Base-by-base conservation (phyloP, 2,888 invertebrate species). In the Chirona hameri region DNA sequence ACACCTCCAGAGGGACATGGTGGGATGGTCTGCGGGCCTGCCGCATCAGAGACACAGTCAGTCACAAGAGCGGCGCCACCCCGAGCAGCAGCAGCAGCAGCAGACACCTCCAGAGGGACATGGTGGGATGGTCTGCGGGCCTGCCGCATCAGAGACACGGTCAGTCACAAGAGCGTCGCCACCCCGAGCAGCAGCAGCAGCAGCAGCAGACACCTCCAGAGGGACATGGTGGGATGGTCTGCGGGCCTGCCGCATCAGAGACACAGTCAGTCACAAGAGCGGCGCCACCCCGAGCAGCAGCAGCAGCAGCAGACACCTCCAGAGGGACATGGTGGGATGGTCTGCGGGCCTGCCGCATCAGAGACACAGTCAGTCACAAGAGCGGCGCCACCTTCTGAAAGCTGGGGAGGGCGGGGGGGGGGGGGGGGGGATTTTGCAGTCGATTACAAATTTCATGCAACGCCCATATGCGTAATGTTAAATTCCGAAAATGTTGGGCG, bases 21-120 rank as follows among this genome's bases (percentile, higher is more conserved):
- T 65, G 69, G 31, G 82, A 14, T 81, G n/a, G 65, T 31, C 65
- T 82, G 55, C 83, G 83, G 27, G 31, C 83, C 21, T 83, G 83
- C 18, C 81, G 82, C 24, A 82, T 5, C 39, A 39, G 39, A 39
- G 39, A 39, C 39, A 39, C 39, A 39, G 39, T 39, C 39, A 39
- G 39, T 39, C 39, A 39, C 39, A 39, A 65, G 69, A 9, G 69
- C 57, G 27, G 69, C 69, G 46, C 9, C n/a, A 27, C 39, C 29
- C 39, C 69, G 46, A 65, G 39, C 46, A 18, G 24, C 24, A 69
- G 48, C n/a, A 69, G 60, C n/a, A 60, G 81, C 60, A 39, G 21
- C n/a, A n/a, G n/a, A 14, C 57, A 81, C 24, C 48, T n/a, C 57
- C 29, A 24, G 46, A 46, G 81, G 7, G 10, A 82, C 65, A 76